Conservation (phyloP, 2,797 vertebrate genomes). For the Hippopotamyrus pictus region DNA sequence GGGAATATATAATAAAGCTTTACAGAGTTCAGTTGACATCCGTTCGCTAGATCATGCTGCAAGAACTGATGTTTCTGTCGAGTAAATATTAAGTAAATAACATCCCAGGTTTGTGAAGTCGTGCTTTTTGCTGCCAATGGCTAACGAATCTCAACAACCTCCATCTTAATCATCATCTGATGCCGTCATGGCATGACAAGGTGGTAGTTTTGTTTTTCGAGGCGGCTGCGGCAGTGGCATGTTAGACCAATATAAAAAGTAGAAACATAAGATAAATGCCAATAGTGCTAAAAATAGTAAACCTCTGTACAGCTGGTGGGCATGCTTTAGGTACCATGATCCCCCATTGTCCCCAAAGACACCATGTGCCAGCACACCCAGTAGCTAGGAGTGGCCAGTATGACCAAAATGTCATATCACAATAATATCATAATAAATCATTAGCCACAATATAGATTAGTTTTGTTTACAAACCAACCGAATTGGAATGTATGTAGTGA, state of each 20-base stretch:
- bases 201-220: neutral
- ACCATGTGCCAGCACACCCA: neutral
- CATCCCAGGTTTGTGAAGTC: neutral
- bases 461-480: neutral
- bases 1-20: neutral
- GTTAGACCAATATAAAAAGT: neutral
- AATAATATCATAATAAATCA: neutral
- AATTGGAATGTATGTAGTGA: neutral
- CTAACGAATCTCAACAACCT: neutral
- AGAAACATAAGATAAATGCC: no score
- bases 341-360: neutral
- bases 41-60: neutral
- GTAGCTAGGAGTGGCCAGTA: neutral
- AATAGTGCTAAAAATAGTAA: no score
- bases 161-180: neutral
- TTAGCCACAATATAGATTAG: neutral
- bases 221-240: neutral
- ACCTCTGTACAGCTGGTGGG: neutral
- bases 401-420: neutral
- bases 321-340: neutral
- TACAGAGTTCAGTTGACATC: neutral
- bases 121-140: neutral
- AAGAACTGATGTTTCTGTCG: neutral
- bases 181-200: neutral
- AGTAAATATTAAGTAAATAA: neutral